Evolutionary conservation across 2,888 invertebrate species (phyloP).

Genomic region (Machimus rusticus): DNA sequence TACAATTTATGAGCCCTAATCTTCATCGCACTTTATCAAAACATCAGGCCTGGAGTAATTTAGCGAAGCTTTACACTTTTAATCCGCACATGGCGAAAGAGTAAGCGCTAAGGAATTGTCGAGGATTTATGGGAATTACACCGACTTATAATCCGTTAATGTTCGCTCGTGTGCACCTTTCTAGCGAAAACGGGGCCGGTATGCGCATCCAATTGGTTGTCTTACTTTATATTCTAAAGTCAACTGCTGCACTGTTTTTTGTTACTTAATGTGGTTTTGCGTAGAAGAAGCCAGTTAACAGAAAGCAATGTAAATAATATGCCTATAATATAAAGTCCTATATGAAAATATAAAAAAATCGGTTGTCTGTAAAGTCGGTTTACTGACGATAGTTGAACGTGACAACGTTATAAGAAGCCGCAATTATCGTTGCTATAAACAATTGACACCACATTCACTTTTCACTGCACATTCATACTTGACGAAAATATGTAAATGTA

Average conservation of each 20-base stretch:
- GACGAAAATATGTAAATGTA: too few species aligned
- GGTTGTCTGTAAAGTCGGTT: too few species aligned
- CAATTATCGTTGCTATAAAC: too few species aligned
- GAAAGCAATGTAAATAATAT: too few species aligned
- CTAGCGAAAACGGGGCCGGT: not conserved
- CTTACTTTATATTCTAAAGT: not conserved
- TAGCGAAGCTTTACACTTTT: constrained; percentile 6
- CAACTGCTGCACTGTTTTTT: not conserved
- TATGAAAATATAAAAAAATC: too few species aligned
- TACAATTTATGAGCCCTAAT: constrained; percentile 1
- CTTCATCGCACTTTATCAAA: not conserved
- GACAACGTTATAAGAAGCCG: too few species aligned
- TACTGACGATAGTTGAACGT: too few species aligned
- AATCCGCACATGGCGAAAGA: not conserved
- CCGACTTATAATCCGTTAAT: not conserved
- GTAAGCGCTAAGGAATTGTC: constrained; percentile 1
- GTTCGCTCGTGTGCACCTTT: not conserved
- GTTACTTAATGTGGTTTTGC: not conserved
- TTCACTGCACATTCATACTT: too few species aligned
- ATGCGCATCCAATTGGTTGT: not conserved
- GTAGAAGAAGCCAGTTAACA: too few species aligned
- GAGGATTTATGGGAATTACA: constrained; percentile 24
- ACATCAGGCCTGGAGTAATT: constrained; percentile 9
- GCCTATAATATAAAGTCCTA: too few species aligned
- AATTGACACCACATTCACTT: too few species aligned